These are phyloP conservation scores for Drepana arcuata DNA, from an alignment of 1,140 invertebrate genomes.

Conservation along the genomic window DNA sequence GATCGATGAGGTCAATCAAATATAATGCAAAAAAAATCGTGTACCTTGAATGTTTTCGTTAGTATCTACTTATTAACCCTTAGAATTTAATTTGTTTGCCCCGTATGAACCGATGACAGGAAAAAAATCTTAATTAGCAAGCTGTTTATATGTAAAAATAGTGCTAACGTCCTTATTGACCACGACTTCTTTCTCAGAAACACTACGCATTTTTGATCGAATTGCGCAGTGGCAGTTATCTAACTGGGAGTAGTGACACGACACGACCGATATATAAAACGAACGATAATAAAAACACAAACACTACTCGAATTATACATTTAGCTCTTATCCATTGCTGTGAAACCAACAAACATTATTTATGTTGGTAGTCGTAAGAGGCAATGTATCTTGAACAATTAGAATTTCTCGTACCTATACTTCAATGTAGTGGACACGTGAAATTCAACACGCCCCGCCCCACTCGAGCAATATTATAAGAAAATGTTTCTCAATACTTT, in stretches of 20 bases:
- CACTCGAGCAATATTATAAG: slow-evolving; percentile 10
- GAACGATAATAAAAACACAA: slow-evolving; percentile 53
- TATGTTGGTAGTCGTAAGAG: slow-evolving; percentile 10
- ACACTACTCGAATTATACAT: slow-evolving; percentile 23
- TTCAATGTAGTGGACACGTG: slow-evolving; percentile 15
- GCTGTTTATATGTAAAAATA: not conserved
- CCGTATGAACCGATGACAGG: not conserved
- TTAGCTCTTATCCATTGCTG: slow-evolving; percentile 22
- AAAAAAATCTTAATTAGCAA: not conserved
- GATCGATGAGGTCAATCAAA: too few relatives aligned
- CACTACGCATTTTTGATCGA: slow-evolving; percentile 32
- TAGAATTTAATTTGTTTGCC: too few relatives aligned
- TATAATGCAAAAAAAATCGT: too few relatives aligned
- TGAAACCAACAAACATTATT: slow-evolving; percentile 7
- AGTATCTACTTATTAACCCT: too few relatives aligned
- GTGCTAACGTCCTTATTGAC: not conserved
- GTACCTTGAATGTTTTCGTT: too few relatives aligned
- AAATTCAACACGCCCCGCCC: slow-evolving; percentile 16
- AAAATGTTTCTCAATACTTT: not conserved
- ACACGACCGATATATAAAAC: slow-evolving; percentile 49
- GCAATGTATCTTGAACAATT: slow-evolving; percentile 10
- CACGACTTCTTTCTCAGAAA: slow-evolving; percentile 14
- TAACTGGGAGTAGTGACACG: slow-evolving; percentile 41
- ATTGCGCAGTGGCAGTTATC: slow-evolving; percentile 58
- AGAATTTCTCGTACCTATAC: slow-evolving; percentile 1